Conservation (phyloP, 2,888 invertebrate genomes). For the Rotaria sp. region DNA sequence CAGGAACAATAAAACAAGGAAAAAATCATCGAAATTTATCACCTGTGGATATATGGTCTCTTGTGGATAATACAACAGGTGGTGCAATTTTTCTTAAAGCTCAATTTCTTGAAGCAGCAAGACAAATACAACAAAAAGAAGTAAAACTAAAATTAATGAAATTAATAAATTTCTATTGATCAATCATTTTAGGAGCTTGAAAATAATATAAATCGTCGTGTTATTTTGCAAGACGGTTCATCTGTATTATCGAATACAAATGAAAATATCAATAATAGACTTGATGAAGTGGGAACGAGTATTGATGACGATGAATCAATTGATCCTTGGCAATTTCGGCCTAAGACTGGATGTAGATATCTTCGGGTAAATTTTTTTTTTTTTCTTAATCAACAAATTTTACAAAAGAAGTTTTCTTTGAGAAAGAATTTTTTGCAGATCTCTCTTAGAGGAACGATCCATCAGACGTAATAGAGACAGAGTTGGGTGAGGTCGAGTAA, state of each 20-base stretch:
- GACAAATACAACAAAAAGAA: background rate
- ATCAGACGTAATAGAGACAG: no score
- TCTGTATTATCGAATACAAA: background rate
- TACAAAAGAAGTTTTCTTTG: no score
- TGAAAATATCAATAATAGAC: conserved; percentile 3
- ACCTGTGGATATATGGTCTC: background rate
- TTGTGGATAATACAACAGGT: background rate
- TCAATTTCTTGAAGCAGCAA: background rate
- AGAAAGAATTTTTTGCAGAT: no score
- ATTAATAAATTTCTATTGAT: background rate
- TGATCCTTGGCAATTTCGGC: conserved; percentile 28
- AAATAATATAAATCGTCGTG: background rate
- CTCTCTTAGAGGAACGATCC: no score
- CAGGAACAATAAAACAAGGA: background rate
- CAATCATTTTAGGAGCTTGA: background rate
- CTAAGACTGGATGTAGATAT: conserved; percentile 21
- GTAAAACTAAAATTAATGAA: background rate
- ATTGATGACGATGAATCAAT: background rate
- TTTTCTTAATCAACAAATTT: background rate
- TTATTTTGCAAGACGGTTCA: conserved; percentile 2
- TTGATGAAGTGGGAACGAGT: background rate
- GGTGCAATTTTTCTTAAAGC: background rate
- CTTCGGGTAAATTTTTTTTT: background rate
- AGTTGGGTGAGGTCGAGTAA: no score
- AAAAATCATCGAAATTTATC: background rate